phyloP scores from a whole-genome alignment of 2,113 vertebrate genomes.

The Lepidothrix coronata region DNA sequence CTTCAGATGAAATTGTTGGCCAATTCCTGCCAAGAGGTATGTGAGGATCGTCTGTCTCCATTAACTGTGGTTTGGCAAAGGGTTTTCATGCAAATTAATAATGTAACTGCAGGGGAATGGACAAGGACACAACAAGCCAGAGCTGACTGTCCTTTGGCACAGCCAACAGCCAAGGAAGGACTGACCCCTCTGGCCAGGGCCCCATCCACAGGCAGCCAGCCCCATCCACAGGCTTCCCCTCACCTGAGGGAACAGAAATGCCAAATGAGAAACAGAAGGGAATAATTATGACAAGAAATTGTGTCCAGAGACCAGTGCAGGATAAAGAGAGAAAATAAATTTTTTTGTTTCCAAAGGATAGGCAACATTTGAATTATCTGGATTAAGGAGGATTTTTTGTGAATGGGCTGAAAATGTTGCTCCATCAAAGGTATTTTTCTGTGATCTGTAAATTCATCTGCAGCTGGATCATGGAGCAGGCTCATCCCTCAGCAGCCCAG shows the following conservation, averaged over 20 bases:
- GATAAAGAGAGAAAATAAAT: background rate
- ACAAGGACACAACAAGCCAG: constrained; percentile 31
- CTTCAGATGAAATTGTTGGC: constrained; percentile 63
- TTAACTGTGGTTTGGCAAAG: constrained; percentile 57
- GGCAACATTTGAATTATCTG: background rate
- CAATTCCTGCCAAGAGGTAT: constrained; percentile 42
- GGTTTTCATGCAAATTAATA: constrained; percentile 60
- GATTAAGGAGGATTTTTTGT: background rate
- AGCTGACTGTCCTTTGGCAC: background rate
- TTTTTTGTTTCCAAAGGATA: background rate
- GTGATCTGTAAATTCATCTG: background rate
- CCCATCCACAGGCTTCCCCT: too few species aligned
- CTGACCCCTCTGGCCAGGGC: background rate
- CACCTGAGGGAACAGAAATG: background rate
- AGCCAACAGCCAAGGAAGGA: background rate
- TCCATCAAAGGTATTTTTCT: background rate
- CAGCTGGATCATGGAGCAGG: background rate
- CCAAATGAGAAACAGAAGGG: background rate
- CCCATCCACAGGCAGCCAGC: background rate
- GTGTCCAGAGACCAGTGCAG: accelerated
- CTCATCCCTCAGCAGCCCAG: background rate
- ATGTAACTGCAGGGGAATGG: background rate
- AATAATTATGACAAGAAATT: background rate
- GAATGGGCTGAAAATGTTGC: background rate
- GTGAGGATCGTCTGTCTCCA: constrained; percentile 64